Base-by-base conservation (phyloP, 2,797 vertebrate species). In the Antrozous pallidus region DNA sequence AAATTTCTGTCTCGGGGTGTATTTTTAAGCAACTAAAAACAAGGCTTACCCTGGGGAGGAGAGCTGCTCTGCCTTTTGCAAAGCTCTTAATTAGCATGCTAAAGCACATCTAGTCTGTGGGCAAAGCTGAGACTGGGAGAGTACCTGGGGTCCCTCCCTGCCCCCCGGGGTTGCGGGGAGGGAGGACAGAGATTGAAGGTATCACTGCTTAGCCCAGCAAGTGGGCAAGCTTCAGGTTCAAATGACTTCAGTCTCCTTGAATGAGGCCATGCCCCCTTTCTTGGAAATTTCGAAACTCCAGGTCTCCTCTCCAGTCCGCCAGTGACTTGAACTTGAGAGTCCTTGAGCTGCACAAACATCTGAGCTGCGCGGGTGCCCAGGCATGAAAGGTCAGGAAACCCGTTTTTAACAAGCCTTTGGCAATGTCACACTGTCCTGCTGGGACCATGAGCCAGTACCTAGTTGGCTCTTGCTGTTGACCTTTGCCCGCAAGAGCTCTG, bases 11-110 rank as follows among this genome's bases (percentile, higher is more conserved):
- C 61, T 84, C 36, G 0, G 31, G 3, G 18, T 40, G 4, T 94
- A 51, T 92, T 95, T 96, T 95, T 90, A 92, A 95, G 94, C 22
- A 91, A 73, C 47, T 70, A 47, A 93, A 96, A 89, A n/a, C 9
- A 14, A 91, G 93, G 54, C 22, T 6, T 47, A 47, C 67, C 73
- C 58, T 42, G 26, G 26, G 77, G 87, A 94, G 49, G 11, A 40
- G 9, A 54, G 61, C 31, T 82, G 42, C 73, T 93, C n/a, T 0
- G 1, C 73, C 73, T 70, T 69, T 14, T 70, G 79, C 61, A 71
- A 80, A 45, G 26, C 28, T 81, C 42, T 49, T 74, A 73, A 70
- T n/a, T 70, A 69, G 31, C 17, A 38, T 20, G 42, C 14, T n/a
- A 8, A 28, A 49, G 73, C 10, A 90, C 78, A 75, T 49, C 73